Percentiles rank a stretch among this genome's conserved stretches.
phyloP scores from a whole-genome alignment of 1,140 invertebrate species.

The Vollenhovia emeryi region DNA sequence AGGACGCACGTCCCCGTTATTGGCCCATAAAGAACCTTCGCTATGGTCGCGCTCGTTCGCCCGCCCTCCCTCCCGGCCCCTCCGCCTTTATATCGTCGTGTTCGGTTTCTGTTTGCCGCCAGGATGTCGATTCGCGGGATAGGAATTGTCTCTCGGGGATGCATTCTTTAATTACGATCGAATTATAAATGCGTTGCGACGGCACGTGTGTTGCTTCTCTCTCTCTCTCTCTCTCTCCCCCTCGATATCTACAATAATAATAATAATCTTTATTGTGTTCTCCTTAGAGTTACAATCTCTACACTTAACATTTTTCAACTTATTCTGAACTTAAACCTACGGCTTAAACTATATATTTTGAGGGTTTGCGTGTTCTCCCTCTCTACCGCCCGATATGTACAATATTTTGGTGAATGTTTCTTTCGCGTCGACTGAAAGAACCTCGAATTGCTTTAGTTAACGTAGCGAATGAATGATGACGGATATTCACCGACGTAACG shows the following conservation, averaged over 20 bases:
- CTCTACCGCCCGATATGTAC: neutral
- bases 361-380: too few species aligned
- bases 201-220: neutral
- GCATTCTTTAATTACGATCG: neutral
- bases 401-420: neutral
- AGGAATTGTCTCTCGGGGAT: neutral
- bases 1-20: slow-evolving; percentile 78
- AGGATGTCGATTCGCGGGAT: neutral
- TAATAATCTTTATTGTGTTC: too few species aligned
- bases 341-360: too few species aligned
- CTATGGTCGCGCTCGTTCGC: slow-evolving; percentile 41
- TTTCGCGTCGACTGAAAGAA: neutral
- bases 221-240: too few species aligned
- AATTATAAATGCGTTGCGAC: neutral
- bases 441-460: neutral
- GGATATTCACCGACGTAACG: neutral
- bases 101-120: neutral
- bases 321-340: too few species aligned
- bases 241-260: too few species aligned
- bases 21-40: slow-evolving; percentile 80
- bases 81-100: slow-evolving; percentile 44
- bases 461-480: neutral
- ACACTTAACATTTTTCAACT: too few species aligned
- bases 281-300: too few species aligned
- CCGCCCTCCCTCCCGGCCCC: neutral